A percentile compares a stretch with the other conserved stretches of the same genome.
These are phyloP conservation scores for Lasioglossum figueresi DNA, from an alignment of 2,888 invertebrate genomes.

Conservation along the genomic window DNA sequence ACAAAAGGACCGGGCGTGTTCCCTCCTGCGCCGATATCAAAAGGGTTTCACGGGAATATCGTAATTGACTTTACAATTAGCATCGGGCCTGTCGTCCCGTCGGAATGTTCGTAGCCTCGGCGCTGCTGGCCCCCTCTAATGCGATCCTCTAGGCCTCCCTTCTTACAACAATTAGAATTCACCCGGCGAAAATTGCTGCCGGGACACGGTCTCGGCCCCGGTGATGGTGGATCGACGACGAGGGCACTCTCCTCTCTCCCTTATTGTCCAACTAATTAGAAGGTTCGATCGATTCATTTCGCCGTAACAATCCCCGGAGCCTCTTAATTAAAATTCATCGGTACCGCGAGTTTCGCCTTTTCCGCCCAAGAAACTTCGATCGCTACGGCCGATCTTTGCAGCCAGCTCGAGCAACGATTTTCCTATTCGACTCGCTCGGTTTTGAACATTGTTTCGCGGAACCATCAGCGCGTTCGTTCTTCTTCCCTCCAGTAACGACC, in stretches of 20 bases:
- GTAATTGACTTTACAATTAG: slow-evolving; percentile 78
- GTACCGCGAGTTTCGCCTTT: slow-evolving; percentile 33
- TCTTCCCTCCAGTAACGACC: slow-evolving; percentile 7
- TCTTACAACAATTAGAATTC: slow-evolving; percentile 68
- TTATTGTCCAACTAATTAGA: slow-evolving; percentile 71
- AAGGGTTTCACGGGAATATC: slow-evolving; percentile 67
- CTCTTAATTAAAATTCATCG: slow-evolving; percentile 77
- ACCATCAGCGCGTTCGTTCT: neutral
- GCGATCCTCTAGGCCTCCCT: slow-evolving; percentile 41
- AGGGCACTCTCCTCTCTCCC: slow-evolving; percentile 39
- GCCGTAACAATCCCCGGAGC: slow-evolving; percentile 57
- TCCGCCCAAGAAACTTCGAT: slow-evolving; percentile 48
- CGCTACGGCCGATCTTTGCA: slow-evolving; percentile 44
- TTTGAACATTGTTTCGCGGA: slow-evolving; percentile 33
- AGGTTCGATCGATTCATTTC: slow-evolving; percentile 69
- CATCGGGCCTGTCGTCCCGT: slow-evolving; percentile 44
- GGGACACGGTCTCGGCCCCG: slow-evolving; percentile 12
- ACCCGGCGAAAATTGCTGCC: slow-evolving; percentile 24
- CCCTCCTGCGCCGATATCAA: slow-evolving; percentile 66
- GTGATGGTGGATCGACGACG: slow-evolving; percentile 24
- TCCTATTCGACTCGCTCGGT: neutral
- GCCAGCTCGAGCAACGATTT: slow-evolving; percentile 39
- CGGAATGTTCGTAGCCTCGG: slow-evolving; percentile 47
- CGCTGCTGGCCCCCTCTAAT: slow-evolving; percentile 12
- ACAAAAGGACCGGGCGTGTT: slow-evolving; percentile 59